These are phyloP conservation scores for Melanotaenia boesemani DNA, from an alignment of 2,797 vertebrate species.

Conservation along the genomic window DNA sequence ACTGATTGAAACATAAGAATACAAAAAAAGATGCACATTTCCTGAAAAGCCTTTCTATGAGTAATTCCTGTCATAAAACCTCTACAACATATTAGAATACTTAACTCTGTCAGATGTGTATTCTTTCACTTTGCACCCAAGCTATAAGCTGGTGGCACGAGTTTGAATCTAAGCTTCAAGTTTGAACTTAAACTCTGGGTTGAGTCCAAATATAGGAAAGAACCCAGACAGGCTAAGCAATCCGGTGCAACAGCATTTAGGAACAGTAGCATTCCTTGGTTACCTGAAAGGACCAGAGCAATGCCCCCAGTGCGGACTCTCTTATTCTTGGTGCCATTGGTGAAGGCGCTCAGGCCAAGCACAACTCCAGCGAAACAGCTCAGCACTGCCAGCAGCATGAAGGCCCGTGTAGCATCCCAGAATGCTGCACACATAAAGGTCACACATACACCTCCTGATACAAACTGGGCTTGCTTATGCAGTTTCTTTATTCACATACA, in stretches of 20 bases:
- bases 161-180: neutral
- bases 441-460: neutral
- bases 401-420: conserved; percentile 88
- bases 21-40: neutral
- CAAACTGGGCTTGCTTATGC: neutral
- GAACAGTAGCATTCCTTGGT: neutral
- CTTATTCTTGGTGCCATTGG: conserved; percentile 77
- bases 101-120: neutral
- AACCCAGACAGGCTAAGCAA: neutral
- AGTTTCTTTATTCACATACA: neutral
- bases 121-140: neutral
- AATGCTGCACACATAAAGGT: conserved; percentile 73
- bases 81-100: neutral
- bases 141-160: neutral
- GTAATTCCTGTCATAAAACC: neutral
- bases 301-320: conserved; percentile 82
- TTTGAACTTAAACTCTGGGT: neutral
- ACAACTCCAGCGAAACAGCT: conserved; percentile 84
- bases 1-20: neutral
- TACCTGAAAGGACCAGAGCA: conserved; percentile 86
- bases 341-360: conserved; percentile 82
- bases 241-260: neutral
- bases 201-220: neutral
- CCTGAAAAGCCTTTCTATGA: neutral
- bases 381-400: conserved; percentile 88